phyloP scores from a whole-genome alignment of 2,888 invertebrate genomes.

The Caenorhabditis doughertyi region DNA sequence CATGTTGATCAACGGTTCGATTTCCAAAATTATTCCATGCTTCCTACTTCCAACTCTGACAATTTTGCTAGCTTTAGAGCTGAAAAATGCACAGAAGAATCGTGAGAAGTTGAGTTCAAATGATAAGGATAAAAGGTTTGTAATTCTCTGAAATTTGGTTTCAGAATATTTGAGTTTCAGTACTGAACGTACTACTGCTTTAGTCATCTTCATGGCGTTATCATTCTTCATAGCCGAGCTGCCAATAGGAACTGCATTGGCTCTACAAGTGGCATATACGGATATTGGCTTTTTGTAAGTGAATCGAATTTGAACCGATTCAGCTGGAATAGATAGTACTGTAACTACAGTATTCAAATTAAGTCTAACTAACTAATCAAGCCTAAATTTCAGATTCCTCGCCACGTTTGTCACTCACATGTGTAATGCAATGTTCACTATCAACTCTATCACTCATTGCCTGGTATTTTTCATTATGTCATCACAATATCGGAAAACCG shows the following conservation, averaged over 20 bases:
- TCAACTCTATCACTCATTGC: conserved; percentile 32
- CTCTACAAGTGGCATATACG: conserved; percentile 19
- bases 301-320: too few species aligned
- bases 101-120: not conserved
- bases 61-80: not conserved
- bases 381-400: conserved; percentile 7
- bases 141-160: not conserved
- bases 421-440: conserved; percentile 14
- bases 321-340: too few species aligned
- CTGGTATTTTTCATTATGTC: conserved; percentile 34
- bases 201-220: conserved; percentile 9
- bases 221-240: conserved; percentile 14
- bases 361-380: not conserved
- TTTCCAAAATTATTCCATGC: conserved; percentile 33
- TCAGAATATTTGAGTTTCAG: not conserved
- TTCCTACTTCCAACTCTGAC: conserved; percentile 12
- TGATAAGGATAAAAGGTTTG: conserved; percentile 14
- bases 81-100: not conserved
- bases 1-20: conserved; percentile 26
- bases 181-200: not conserved
- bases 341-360: too few species aligned
- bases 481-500: conserved; percentile 20
- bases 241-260: not conserved
- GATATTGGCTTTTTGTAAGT: conserved; percentile 17
- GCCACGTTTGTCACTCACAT: conserved; percentile 36